Base-by-base conservation (phyloP, 1,140 invertebrate species). In the Vanessa atalanta region DNA sequence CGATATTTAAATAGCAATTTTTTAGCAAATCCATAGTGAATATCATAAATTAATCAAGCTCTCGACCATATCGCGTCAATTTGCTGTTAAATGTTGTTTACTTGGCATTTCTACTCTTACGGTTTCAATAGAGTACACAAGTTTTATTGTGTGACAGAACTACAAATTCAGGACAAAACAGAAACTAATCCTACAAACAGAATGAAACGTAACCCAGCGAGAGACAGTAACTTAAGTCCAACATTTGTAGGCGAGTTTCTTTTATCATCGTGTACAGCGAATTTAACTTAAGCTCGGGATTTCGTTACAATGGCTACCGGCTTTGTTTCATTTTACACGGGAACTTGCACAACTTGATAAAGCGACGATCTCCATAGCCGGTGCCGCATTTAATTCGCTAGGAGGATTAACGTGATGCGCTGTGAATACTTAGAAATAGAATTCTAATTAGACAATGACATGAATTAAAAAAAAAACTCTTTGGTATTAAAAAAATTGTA, bases 291-390 rank as follows among this genome's bases (percentile, higher is more conserved):
- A 69, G 67, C 67, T n/a, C 53, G 57, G 48, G 68, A 60, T 70
- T 70, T 63, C 68, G 31, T 70, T 63, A 57, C 68, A 60, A 50
- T 70, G 48, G 68, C 51, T 23, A 31, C 67, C 53, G 67, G 68
- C 68, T 70, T 63, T 47, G 68, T 70, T 70, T 43, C 37, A 60
- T 63, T 70, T 57, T 70, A 14, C 68, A 69, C 55, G 67, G 68
- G 15, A 70, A 70, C 68, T 70, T 70, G 68, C 47, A 50, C 47
- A 61, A 70, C 55, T 70, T 61, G 55, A 61, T 70, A 50, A 14
- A 67, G 23, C 26, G 26, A 48, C 13, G 57, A 50, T 26, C 31
- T 55, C 43, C 50, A 37, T 61, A 37, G 14, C 5, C 20, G n/a
- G 57, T 20, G 57, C 37, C 23, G 47, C 23, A 63, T 60, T 16